These are phyloP conservation scores for Falco punctatus DNA, from an alignment of 2,113 vertebrate species.

Conservation along the genomic window DNA sequence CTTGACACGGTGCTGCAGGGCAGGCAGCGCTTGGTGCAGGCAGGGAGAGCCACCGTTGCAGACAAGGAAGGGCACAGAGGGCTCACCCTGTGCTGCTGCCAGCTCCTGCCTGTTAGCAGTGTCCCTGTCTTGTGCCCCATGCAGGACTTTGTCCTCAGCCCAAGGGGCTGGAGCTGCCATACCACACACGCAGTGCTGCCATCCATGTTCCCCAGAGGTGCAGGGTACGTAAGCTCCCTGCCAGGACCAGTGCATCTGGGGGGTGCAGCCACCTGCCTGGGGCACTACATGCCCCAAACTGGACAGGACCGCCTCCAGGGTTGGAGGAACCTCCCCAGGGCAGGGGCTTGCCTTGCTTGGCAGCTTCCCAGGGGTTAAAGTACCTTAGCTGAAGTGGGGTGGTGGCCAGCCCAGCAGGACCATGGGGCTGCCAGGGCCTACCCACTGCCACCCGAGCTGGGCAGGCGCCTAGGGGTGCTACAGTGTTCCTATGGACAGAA, in stretches of 20 bases:
- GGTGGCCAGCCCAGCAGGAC: not conserved
- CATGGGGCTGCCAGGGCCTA: not conserved
- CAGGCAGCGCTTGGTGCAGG: not conserved
- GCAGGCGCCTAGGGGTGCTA: not conserved
- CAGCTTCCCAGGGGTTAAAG: not conserved
- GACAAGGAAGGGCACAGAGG: not conserved
- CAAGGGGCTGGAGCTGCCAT: not conserved
- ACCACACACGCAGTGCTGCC: fast-evolving
- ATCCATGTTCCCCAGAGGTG: fast-evolving
- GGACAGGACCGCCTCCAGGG: not conserved
- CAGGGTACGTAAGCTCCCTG: not conserved
- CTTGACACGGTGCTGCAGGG: not conserved
- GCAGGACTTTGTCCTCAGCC: not conserved
- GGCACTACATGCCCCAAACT: not conserved
- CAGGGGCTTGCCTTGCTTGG: not conserved
- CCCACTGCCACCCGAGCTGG: not conserved
- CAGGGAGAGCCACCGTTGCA: not conserved
- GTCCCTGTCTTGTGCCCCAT: not conserved
- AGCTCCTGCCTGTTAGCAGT: not conserved
- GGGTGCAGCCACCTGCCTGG: not conserved
- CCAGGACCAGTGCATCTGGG: not conserved
- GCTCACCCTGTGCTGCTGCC: not conserved
- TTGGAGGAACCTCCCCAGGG: not conserved
- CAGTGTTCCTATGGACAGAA: not conserved
- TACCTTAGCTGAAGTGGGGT: not conserved